Evolutionary conservation across 2,888 invertebrate species (phyloP).

Genomic region (Drosophila anomalata): DNA sequence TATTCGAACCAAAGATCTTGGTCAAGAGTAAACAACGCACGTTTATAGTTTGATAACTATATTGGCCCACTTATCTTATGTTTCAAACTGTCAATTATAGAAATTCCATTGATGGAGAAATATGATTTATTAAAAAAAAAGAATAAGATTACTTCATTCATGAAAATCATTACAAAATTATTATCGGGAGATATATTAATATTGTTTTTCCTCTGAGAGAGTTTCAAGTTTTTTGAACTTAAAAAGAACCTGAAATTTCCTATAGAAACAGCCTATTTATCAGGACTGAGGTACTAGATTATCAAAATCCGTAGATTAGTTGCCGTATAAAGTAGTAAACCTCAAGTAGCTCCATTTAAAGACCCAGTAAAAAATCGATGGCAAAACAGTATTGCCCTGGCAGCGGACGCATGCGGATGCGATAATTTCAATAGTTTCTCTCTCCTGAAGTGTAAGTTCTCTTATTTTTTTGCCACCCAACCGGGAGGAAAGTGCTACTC

Average conservation of each 20-base stretch:
- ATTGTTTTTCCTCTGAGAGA: not conserved
- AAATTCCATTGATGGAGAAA: slow-evolving; percentile 11
- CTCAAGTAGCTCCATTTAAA: slow-evolving; percentile 29
- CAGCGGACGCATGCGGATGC: slow-evolving; percentile 35
- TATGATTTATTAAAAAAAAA: not conserved
- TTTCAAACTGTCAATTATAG: slow-evolving; percentile 8
- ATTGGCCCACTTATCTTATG: slow-evolving; percentile 13
- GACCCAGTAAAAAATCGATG: slow-evolving; percentile 1
- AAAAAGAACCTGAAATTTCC: not conserved
- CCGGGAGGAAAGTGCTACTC: slow-evolving; percentile 18
- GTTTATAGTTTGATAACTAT: slow-evolving; percentile 3
- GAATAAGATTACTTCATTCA: not conserved
- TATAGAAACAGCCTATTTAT: not conserved
- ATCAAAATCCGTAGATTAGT: slow-evolving; percentile 32
- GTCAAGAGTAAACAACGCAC: slow-evolving; percentile 9
- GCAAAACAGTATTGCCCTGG: slow-evolving; percentile 31
- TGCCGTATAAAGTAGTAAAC: slow-evolving; percentile 14
- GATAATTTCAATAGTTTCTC: slow-evolving; percentile 5
- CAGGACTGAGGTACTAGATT: slow-evolving; percentile 18
- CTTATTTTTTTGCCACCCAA: not conserved
- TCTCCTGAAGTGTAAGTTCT: slow-evolving; percentile 21
- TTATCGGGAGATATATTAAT: not conserved
- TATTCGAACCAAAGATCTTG: slow-evolving; percentile 30
- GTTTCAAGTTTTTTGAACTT: not conserved
- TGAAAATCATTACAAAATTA: not conserved